Base-by-base conservation (phyloP, 2,797 vertebrate genomes). In the Spinibarbus caldwelli region DNA sequence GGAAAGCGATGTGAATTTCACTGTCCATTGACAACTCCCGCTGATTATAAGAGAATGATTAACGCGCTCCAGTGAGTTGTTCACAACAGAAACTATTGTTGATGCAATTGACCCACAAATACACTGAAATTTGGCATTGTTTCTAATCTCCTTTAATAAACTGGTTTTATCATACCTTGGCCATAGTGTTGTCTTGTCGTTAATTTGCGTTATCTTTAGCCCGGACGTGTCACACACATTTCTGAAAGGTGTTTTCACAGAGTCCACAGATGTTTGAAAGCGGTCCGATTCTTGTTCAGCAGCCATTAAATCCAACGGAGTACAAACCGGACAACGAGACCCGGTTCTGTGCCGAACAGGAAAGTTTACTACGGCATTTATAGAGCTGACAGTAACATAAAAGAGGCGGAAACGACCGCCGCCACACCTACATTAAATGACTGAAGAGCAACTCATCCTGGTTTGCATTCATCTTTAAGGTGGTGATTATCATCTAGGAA, bases 111-210 rank as follows among this genome's bases (percentile, higher is more conserved):
- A 31, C 34, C 10, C 11, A 70, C 43, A 81, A n/a, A 38, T 26
- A 49, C 14, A 23, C 15, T 10, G 9, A 21, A 10, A 17, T 43
- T 31, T 5, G 31, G 15, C 8, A 12, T 12, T 29, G 8, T 59
- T 29, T 78, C 36, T 6, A 23, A 54, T 29, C n/a, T 21, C 9
- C 17, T 1, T 78, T 9, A 8, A 38, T 8, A 34, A 11, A 23
- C 12, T 15, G 1, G 2, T n/a, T 41, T 29, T 0, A n/a, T 45
- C 78, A 64, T 67, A 87, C 82, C 86, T 81, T 67, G 78, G 43
- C 86, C 82, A 87, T 21, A 85, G 11, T 45, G 78, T 62, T 38
- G 71, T 34, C 31, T 57, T 62, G 43, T 68, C 59, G 14, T 62
- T 68, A 10, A 52, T 34, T 57, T 41, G 77, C 4, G 41, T 31